Evolutionary conservation across 1,140 invertebrate genomes (phyloP).

Genomic region (Himalopsyche phryganea): DNA sequence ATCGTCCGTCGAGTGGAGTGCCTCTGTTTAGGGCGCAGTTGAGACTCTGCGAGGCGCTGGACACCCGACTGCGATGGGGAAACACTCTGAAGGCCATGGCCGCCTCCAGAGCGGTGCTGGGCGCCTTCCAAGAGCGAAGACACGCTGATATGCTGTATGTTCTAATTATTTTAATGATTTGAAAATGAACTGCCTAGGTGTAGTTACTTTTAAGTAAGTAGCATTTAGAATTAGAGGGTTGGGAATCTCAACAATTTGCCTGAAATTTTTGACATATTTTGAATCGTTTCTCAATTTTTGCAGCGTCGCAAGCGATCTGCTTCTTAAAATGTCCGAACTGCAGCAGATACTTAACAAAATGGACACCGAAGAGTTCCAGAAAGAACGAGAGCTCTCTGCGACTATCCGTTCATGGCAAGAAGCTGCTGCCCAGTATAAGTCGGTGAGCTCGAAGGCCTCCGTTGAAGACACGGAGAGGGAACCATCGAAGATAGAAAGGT

Average conservation of each 20-base stretch:
- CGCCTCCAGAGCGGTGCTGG: neutral
- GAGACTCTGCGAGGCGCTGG: slow-evolving; percentile 7
- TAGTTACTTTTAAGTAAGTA: neutral
- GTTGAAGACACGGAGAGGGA: neutral
- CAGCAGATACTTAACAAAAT: slow-evolving; percentile 14
- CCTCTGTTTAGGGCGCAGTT: neutral
- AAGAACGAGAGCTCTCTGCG: slow-evolving; percentile 6
- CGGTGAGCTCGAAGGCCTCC: neutral
- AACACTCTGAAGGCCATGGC: slow-evolving; percentile 9
- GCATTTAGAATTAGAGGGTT: neutral
- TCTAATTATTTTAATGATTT: neutral
- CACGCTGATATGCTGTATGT: slow-evolving; percentile 8
- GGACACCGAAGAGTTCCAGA: slow-evolving; percentile 1
- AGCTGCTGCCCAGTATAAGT: neutral
- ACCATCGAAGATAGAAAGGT: neutral
- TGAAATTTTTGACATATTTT: neutral
- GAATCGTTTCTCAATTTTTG: too few relatives aligned
- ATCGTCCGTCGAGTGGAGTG: neutral
- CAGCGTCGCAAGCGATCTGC: slow-evolving; percentile 11
- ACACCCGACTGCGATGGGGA: slow-evolving; percentile 16
- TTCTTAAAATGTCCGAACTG: slow-evolving; percentile 4
- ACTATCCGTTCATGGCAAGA: slow-evolving; percentile 9
- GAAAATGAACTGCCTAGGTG: neutral
- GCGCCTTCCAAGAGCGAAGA: neutral
- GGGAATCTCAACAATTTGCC: neutral